Conservation (phyloP, 2,888 invertebrate species). For the Galerucella calmariensis region DNA sequence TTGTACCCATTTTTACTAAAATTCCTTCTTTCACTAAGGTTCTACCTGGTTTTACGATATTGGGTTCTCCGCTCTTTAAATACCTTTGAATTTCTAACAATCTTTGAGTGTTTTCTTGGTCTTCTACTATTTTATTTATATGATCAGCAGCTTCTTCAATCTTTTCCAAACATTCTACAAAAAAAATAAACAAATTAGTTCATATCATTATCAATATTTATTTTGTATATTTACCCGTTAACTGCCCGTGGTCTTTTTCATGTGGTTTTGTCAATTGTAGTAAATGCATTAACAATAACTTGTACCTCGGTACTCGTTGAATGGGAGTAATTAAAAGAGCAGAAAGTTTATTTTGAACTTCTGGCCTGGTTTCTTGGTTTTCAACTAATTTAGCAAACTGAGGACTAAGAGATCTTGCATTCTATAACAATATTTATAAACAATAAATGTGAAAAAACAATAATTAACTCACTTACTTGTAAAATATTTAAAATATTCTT, state of each 20-base stretch:
- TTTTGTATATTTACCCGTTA: slow-evolving; percentile 46
- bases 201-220: no score
- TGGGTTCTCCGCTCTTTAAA: slow-evolving; percentile 71
- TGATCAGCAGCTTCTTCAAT: slow-evolving; percentile 77
- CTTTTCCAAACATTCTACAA: slow-evolving; percentile 73
- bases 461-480: slow-evolving; percentile 65
- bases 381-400: slow-evolving; percentile 70
- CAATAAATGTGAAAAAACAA: neutral
- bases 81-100: slow-evolving; percentile 76
- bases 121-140: slow-evolving; percentile 78
- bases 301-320: slow-evolving; percentile 82
- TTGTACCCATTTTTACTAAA: slow-evolving; percentile 61
- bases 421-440: slow-evolving; percentile 58
- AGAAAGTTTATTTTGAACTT: slow-evolving; percentile 76
- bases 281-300: slow-evolving; percentile 77
- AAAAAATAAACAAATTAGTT: slow-evolving; percentile 7
- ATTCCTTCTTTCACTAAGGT: slow-evolving; percentile 76
- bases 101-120: slow-evolving; percentile 78
- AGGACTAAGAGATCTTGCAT: slow-evolving; percentile 67
- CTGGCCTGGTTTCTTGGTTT: slow-evolving; percentile 75
- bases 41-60: slow-evolving; percentile 76
- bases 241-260: slow-evolving; percentile 48
- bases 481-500: slow-evolving; percentile 72
- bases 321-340: slow-evolving; percentile 82
- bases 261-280: slow-evolving; percentile 57